These are phyloP conservation scores for Habropoda laboriosa DNA, from an alignment of 1,140 invertebrate species.

Conservation along the genomic window DNA sequence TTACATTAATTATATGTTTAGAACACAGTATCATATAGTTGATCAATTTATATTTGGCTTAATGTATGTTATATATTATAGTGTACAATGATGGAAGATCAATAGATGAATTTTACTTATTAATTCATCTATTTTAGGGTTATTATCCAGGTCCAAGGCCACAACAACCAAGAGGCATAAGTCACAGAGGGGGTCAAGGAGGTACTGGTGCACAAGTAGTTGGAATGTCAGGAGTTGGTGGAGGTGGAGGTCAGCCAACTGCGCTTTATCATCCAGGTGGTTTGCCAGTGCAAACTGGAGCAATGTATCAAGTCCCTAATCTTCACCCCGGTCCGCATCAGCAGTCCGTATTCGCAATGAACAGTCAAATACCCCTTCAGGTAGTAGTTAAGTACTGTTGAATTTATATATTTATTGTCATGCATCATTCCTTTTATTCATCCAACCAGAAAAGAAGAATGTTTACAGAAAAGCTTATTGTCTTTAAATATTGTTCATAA, in stretches of 20 bases:
- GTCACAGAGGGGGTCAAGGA: slow-evolving; percentile 72
- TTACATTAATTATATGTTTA: background rate
- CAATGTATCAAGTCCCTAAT: slow-evolving; percentile 71
- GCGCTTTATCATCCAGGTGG: slow-evolving; percentile 72
- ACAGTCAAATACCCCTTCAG: slow-evolving; percentile 71
- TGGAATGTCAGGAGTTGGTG: slow-evolving; percentile 69
- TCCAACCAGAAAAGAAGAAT: background rate
- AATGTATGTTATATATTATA: too few relatives aligned
- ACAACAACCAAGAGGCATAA: slow-evolving; percentile 72
- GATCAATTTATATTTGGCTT: background rate
- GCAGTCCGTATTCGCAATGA: slow-evolving; percentile 71
- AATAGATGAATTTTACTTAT: background rate
- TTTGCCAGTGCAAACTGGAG: slow-evolving; percentile 64
- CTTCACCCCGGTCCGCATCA: slow-evolving; percentile 70
- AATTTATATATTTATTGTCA: slow-evolving; percentile 46
- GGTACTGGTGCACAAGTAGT: slow-evolving; percentile 70
- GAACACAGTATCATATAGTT: background rate
- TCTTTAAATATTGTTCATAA: background rate
- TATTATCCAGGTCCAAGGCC: slow-evolving; percentile 73
- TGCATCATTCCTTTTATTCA: slow-evolving; percentile 9
- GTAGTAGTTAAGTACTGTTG: slow-evolving; percentile 60
- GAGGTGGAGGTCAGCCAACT: slow-evolving; percentile 71
- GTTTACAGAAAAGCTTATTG: background rate
- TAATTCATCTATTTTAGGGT: slow-evolving; percentile 57
- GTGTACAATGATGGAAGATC: background rate